Conservation (phyloP, 1,140 invertebrate species). For the Steinernema feltiae region DNA sequence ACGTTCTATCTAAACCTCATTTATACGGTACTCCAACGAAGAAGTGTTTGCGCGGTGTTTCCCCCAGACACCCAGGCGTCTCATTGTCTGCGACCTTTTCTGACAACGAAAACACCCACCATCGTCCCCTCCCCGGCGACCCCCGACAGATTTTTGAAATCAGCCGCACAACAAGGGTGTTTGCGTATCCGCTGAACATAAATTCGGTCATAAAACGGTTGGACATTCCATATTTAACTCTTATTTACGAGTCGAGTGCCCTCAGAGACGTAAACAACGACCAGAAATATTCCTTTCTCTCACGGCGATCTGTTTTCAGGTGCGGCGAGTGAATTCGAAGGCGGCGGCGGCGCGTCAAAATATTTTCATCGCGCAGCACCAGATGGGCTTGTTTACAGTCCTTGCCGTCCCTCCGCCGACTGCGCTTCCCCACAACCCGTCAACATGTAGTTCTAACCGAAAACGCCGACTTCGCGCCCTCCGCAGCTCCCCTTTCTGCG, state of each 20-base stretch:
- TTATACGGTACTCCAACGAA: too few species aligned
- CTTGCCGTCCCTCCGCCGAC: not conserved
- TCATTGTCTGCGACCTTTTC: too few species aligned
- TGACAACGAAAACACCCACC: too few species aligned
- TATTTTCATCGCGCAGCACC: not conserved
- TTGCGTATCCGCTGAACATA: not conserved
- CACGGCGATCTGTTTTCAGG: not conserved
- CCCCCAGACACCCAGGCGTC: too few species aligned
- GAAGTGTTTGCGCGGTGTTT: too few species aligned
- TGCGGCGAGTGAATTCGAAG: not conserved
- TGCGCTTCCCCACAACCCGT: not conserved
- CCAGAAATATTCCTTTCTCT: not conserved
- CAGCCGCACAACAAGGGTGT: not conserved
- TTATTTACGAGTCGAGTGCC: not conserved
- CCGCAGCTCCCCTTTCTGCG: not conserved
- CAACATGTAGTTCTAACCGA: not conserved
- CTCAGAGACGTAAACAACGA: not conserved
- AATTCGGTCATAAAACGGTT: not conserved
- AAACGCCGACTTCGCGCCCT: not conserved
- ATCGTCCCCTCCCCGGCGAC: too few species aligned
- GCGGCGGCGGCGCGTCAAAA: not conserved
- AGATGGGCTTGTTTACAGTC: not conserved
- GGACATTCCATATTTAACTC: not conserved
- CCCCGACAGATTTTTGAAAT: too few species aligned
- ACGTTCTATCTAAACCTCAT: too few species aligned